Conservation (phyloP, 2,113 vertebrate species). For the Fregetta grallaria region DNA sequence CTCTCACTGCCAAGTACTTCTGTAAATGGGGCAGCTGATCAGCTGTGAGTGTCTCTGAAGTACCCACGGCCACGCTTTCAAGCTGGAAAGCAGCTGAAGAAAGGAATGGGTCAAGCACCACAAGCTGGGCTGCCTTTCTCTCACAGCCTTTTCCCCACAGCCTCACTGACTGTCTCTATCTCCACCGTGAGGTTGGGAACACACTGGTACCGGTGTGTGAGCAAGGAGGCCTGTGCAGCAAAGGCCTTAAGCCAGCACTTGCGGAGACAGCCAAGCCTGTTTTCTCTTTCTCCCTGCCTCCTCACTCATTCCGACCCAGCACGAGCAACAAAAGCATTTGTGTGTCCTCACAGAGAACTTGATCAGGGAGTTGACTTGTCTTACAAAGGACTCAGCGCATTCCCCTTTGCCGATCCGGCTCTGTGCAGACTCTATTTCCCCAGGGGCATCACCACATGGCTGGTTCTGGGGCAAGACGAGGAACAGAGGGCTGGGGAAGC, state of each 20-base stretch:
- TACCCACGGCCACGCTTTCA: background rate
- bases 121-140: background rate
- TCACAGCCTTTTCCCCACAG: background rate
- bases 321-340: background rate
- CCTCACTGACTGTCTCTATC: background rate
- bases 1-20: background rate
- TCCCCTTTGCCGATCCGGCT: background rate
- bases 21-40: background rate
- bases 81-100: background rate
- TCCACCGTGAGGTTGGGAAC: background rate
- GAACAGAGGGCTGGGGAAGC: background rate
- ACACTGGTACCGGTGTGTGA: background rate
- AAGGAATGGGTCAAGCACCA: background rate
- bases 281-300: too few species aligned
- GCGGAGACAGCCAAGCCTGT: background rate
- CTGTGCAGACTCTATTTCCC: too few species aligned
- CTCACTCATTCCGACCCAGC: background rate
- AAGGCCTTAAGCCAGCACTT: background rate
- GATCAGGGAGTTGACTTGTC: too few species aligned
- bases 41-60: background rate
- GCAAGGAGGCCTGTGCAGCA: background rate
- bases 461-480: background rate
- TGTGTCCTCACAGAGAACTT: background rate
- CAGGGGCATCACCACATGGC: background rate
- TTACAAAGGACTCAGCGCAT: background rate